Evolutionary conservation across 2,888 invertebrate genomes (phyloP).

Genomic region (Arenicola marina): DNA sequence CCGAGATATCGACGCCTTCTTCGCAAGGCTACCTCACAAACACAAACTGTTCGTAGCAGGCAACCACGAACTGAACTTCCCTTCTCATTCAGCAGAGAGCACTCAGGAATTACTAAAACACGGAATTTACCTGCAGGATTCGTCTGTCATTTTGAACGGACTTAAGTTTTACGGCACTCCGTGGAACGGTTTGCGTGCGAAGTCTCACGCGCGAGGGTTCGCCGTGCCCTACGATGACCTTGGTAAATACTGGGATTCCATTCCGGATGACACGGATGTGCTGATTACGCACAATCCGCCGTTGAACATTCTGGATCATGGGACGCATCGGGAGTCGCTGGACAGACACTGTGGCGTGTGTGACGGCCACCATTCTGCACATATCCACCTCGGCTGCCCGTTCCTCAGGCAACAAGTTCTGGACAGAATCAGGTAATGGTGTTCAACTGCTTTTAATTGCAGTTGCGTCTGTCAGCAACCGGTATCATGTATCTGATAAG

Average conservation of each 20-base stretch:
- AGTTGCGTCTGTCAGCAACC: too few relatives aligned
- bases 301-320: conserved; percentile 40
- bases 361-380: not conserved
- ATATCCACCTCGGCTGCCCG: not conserved
- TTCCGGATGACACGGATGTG: conserved; percentile 48
- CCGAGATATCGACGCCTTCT: conserved; percentile 38
- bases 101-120: conserved; percentile 39
- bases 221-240: conserved; percentile 18
- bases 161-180: conserved; percentile 53
- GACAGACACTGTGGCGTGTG: not conserved
- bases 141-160: conserved; percentile 39
- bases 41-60: conserved; percentile 53
- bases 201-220: conserved; percentile 26
- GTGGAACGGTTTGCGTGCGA: conserved; percentile 43
- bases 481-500: too few relatives aligned
- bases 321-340: not conserved
- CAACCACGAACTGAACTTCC: conserved; percentile 49
- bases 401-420: not conserved
- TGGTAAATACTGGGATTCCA: conserved; percentile 40
- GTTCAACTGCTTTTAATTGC: too few relatives aligned
- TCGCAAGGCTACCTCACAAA: conserved; percentile 43
- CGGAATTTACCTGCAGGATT: conserved; percentile 49
- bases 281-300: conserved; percentile 52
- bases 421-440: not conserved
- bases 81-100: conserved; percentile 27